phyloP scores from a whole-genome alignment of 1,140 invertebrate species.

The Oryzaephilus surinamensis region DNA sequence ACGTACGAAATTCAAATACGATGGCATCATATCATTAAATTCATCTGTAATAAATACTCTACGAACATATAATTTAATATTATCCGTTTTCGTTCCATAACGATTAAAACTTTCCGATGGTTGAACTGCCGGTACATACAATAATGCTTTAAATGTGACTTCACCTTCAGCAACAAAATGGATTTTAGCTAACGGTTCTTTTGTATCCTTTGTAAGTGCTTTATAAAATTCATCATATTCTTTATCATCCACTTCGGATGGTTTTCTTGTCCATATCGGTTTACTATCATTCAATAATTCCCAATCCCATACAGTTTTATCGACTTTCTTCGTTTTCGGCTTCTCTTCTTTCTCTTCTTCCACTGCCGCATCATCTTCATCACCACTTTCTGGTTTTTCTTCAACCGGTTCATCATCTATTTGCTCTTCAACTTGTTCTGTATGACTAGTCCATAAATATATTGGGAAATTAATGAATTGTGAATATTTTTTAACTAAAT shows the following conservation, averaged over 20 bases:
- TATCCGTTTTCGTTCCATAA: constrained; percentile 89
- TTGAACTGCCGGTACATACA: constrained; percentile 84
- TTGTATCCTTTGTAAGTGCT: constrained; percentile 81
- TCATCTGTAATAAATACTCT: constrained; percentile 99
- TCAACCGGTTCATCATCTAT: constrained; percentile 36
- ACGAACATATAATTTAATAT: constrained; percentile 94
- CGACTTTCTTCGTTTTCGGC: constrained; percentile 80
- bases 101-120: constrained; percentile 89
- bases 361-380: constrained; percentile 35
- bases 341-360: constrained; percentile 56
- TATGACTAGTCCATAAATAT: constrained; percentile 91
- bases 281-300: constrained; percentile 92
- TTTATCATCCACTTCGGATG: constrained; percentile 70
- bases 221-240: constrained; percentile 96
- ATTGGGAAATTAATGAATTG: constrained; percentile 99
- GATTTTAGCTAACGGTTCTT: constrained; percentile 76
- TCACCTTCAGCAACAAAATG: constrained; percentile 98
- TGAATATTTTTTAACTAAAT: constrained; percentile 93
- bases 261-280: constrained; percentile 94
- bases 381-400: constrained; percentile 28
- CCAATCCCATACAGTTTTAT: constrained; percentile 99
- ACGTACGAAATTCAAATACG: constrained; percentile 88
- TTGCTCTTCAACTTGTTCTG: constrained; percentile 76
- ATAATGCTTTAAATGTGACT: constrained; percentile 93
- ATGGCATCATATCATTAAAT: constrained; percentile 99